Conservation (phyloP, 2,888 invertebrate species). For the Byasa hedistus region DNA sequence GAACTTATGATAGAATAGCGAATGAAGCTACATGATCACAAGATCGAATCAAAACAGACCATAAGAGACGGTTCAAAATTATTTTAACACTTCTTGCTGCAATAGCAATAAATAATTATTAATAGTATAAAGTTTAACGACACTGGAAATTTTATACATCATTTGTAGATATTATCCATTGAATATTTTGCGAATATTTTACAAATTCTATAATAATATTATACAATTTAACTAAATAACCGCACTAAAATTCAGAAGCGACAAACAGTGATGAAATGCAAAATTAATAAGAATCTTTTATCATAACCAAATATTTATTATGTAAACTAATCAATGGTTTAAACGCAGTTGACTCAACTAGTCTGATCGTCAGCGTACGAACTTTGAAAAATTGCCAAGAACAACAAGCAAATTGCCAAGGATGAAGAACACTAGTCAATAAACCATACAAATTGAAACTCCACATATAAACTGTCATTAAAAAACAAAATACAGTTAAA, state of each 20-base stretch:
- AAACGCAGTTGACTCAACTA: slow-evolving; percentile 9
- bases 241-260: no score
- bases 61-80: slow-evolving; percentile 1
- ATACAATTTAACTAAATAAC: no score
- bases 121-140: no score
- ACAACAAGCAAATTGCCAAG: slow-evolving; percentile 10
- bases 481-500: slow-evolving; percentile 1
- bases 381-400: slow-evolving; percentile 30
- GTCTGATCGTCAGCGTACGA: slow-evolving; percentile 28
- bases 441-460: slow-evolving; percentile 9
- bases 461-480: slow-evolving; percentile 15
- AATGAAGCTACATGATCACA: slow-evolving; percentile 7
- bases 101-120: no score
- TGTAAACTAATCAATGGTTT: slow-evolving; percentile 19
- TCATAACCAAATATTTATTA: slow-evolving; percentile 9
- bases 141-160: no score
- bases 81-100: no score
- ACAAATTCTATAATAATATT: no score
- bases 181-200: no score
- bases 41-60: background rate
- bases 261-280: no score
- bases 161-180: no score
- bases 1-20: slow-evolving; percentile 16
- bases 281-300: background rate
- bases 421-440: slow-evolving; percentile 11